Evolutionary conservation across 2,797 vertebrate genomes (phyloP), one percentile per base, ranked within the genome.

Genomic region (Carapus acus): DNA sequence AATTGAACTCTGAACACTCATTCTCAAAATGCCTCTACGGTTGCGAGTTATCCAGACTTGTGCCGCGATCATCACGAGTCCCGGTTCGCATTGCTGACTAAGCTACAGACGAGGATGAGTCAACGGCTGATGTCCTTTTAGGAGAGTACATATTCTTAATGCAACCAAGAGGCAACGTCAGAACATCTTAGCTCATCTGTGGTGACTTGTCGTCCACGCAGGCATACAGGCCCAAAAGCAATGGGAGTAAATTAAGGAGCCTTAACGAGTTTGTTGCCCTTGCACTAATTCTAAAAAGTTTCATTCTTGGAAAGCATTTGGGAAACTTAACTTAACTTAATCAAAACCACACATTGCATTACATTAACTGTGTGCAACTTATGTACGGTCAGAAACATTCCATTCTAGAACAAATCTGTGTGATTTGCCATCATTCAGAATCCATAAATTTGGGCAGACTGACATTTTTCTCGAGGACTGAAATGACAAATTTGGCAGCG

Each of bases 61-160:
- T 48, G 7, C 17, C 6, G 46, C 15, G 22, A 6, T 21, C 6
- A 29, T 8, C 9, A 22, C 13, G 41, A 17, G 41, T 53, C 46
- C 58, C 34, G 27, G 36, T 23, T 59, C 49, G 19, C 17, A 68
- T 49, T 33, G 37, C 24, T 61, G 58, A 69, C 22, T 39, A 34
- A 75, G 41, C 43, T 59, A 33, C 6, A 65, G 31, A 50, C 54
- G 5, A 40, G 49, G 53, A 20, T 71, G 65, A 73, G 50, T 74
- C 74, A 68, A 41, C 61, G 23, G 55, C 50, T 58, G 52, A 62
- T 51, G 17, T 1, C n/a, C 23, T 42, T 65, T 62, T 44, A 59
- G 56, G 49, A 59, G 71, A 75, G 80, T 62, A 73, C 14, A 43
- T 23, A 75, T 77, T 78, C 41, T 44, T 78, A 65, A 67, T 74